Evolutionary conservation across 1,140 invertebrate species (phyloP), one percentile per base, ranked within the genome.

Genomic region (Calephelis virginiensis): DNA sequence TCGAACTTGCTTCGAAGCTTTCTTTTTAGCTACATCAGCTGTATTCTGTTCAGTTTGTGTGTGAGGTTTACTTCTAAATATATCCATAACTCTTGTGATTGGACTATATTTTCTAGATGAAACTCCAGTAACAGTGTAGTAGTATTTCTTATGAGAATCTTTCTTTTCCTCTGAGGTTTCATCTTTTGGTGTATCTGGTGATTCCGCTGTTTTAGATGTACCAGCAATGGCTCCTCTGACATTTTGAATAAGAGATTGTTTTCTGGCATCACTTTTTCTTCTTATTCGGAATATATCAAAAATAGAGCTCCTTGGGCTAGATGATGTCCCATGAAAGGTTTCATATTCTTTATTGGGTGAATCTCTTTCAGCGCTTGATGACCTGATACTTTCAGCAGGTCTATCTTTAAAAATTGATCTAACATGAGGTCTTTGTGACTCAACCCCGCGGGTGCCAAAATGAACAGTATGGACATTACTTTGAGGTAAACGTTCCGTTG

Each of bases 261-360:
- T 91, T 68, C 85, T 89, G 63, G 85, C 81, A 79, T 91, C 89
- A 78, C 89, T 91, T 74, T 91, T 91, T 70, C 89, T 81, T 76
- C 89, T 82, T 77, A 91, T 77, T 68, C 86, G 80, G 74, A 90
- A 91, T 67, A 91, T 91, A 83, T 91, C 89, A 81, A 91, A 91
- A 80, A 91, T 89, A 72, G 87, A 91, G 71, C 85, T 90, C 71
- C 86, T 78, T 76, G 89, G 89, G 83, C 84, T 91, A 77, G 89
- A 86, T 46, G 89, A 89, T 13, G 89, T 91, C 67, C 89, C 89
- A 64, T 91, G 89, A 79, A 90, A 91, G 37, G 89, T 91, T 81
- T 91, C 89, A 73, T 91, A 91, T 74, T 87, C 86, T 73, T 89
- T 91, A 61, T 76, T 81, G 66, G 68, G 74, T 14, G 81, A 64